Base-by-base conservation (phyloP, 1,140 invertebrate species). In the Drosophila pseudoananassae region DNA sequence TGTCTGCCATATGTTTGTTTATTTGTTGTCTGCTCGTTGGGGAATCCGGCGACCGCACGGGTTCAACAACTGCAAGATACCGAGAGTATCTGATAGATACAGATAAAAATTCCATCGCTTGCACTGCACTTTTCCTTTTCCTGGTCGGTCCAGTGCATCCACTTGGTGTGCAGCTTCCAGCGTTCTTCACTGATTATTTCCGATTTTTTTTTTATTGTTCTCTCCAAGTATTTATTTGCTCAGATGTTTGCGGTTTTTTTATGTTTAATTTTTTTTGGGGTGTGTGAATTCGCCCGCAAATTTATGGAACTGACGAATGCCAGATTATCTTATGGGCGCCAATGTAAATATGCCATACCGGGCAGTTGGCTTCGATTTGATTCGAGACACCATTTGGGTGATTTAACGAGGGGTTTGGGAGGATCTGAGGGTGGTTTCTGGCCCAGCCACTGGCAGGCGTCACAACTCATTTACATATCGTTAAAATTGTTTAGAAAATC, bases 251-350 rank as follows among this genome's bases (percentile, higher is more conserved):
- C 52, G 57, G 46, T 43, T 66, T 50, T 49, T 51, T 29, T 27
- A 27, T 68, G 60, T 51, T 68, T 25, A 17, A 25, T 14, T 36
- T 29, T 40, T n/a, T 15, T 68, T 17, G 1, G 20, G 1, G 20
- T 20, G 20, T 20, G 20, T 17, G 7, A 1, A 17, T 51, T 66
- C 25, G 46, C 25, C 14, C 33, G 23, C 9, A 38, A 73, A 77
- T 87, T 71, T 82, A 74, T 78, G 74, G 45, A 46, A 50, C 70
- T 81, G 82, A 87, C 65, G 70, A 87, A 78, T 87, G 78, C 74
- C 75, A 87, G 83, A 85, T 78, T 87, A 85, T 87, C 82, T 87
- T 77, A 68, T 73, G 78, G 73, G 81, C 73, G 77, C 68, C 68
- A 85, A 80, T 70, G 59, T 79, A 84, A 85, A 84, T 77, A 81